phyloP scores from a whole-genome alignment of 2,888 invertebrate genomes.

The Encarsia formosa region DNA sequence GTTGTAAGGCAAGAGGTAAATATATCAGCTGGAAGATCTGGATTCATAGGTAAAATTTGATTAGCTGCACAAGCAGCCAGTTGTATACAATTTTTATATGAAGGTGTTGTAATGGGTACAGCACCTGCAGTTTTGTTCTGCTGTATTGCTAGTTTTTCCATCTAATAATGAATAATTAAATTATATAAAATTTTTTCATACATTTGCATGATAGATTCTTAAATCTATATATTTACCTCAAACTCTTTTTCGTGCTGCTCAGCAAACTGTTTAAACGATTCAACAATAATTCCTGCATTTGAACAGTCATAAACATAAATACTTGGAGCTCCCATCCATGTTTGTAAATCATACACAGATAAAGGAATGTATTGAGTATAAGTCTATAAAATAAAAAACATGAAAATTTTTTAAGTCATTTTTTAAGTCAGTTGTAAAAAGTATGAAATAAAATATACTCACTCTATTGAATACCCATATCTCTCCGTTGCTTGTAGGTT shows the following conservation, averaged over 20 bases:
- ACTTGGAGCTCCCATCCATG: slow-evolving; percentile 99
- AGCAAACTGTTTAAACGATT: slow-evolving; percentile 84
- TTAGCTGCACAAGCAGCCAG: slow-evolving; percentile 92
- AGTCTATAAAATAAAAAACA: slow-evolving; percentile 56
- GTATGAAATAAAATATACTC: slow-evolving; percentile 34
- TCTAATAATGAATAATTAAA: slow-evolving; percentile 29
- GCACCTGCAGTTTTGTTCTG: slow-evolving; percentile 46
- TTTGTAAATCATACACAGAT: slow-evolving; percentile 96
- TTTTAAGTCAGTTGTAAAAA: not conserved
- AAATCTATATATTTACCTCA: slow-evolving; percentile 52
- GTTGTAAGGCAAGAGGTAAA: slow-evolving; percentile 98
- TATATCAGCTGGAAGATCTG: slow-evolving; percentile 93
- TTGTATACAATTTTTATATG: slow-evolving; percentile 90
- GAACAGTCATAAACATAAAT: slow-evolving; percentile 99
- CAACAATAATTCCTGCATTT: slow-evolving; percentile 94
- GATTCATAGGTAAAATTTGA: slow-evolving; percentile 93
- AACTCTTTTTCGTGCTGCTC: slow-evolving; percentile 84
- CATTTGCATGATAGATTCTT: not conserved
- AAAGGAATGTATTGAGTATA: slow-evolving; percentile 99
- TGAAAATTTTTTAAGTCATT: not conserved
- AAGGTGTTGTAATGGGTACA: slow-evolving; percentile 52
- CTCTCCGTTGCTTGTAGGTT: slow-evolving; percentile 96
- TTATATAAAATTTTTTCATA: not conserved
- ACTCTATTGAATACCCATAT: slow-evolving; percentile 99
- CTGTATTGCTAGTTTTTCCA: slow-evolving; percentile 45